Percentiles rank a stretch among this genome's conserved stretches.
Evolutionary conservation across 2,797 vertebrate species (phyloP).

Genomic region (Nannoperca australis): DNA sequence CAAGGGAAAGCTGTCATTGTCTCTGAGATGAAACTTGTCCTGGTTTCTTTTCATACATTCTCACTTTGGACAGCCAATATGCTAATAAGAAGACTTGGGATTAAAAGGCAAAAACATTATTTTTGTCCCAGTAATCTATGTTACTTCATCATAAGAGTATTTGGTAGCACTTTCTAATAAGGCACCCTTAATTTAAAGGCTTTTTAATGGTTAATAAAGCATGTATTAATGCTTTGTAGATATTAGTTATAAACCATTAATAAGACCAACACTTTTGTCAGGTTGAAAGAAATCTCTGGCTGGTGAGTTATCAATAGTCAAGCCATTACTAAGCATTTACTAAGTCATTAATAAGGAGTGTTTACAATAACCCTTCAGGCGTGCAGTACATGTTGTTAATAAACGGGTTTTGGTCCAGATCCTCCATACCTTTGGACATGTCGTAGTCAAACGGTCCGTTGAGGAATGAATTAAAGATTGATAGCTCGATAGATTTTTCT

Average conservation of each 20-base stretch:
- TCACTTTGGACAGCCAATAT: conserved; percentile 25
- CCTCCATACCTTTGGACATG: not conserved
- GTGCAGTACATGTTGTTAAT: not conserved
- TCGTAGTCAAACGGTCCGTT: not conserved
- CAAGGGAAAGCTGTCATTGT: conserved; percentile 51
- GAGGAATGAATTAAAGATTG: not conserved
- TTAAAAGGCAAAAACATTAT: not conserved
- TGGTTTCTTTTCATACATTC: conserved; percentile 17
- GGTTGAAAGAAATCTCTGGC: not conserved
- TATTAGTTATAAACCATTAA: not conserved
- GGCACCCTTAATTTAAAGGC: not conserved
- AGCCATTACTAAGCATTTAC: not conserved
- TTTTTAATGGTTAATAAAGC: not conserved
- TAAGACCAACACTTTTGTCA: not conserved
- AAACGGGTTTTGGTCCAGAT: not conserved
- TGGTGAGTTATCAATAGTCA: conserved; percentile 4
- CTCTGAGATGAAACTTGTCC: conserved; percentile 40
- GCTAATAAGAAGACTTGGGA: conserved; percentile 19
- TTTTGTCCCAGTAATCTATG: conserved; percentile 13
- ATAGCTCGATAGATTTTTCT: not conserved
- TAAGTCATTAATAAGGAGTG: not conserved
- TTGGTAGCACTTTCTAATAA: not conserved
- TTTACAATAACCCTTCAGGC: conserved; percentile 1
- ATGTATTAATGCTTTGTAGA: not conserved
- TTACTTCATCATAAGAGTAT: not conserved